Evolutionary conservation across 2,113 vertebrate genomes (phyloP), one percentile per base, ranked within the genome.

Genomic region (Poicephalus meyeri): DNA sequence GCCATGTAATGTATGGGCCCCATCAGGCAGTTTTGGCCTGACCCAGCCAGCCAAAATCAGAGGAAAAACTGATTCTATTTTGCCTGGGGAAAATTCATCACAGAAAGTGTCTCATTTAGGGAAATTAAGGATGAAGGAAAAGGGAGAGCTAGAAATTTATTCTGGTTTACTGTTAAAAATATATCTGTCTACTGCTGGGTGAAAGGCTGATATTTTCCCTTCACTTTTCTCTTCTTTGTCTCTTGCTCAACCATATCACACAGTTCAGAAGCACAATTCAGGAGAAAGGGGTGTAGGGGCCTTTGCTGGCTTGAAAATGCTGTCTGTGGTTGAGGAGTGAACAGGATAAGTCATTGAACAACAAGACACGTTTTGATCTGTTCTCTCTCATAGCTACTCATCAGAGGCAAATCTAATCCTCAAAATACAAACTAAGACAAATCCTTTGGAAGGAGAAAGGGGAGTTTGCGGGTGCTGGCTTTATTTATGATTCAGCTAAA

Each of bases 11-110:
- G 5, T 73, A 94, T 92, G 89, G 74, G 37, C 44, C 85, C 26
- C 53, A 14, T 71, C 88, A 88, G 69, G 63, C 60, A 66, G 76
- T 91, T 96, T 97, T 94, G 92, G 93, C 85, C 86, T 80, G 83
- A 95, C 95, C 41, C 55, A 97, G 86, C 80, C 86, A 97, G 95
- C 86, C 93, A 95, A 96, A 97, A 96, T 96, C 95, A 94, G 70
- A 95, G 94, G 95, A 97, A 95, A 97, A 97, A 91, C 88, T 95
- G 95, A 79, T 97, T 98, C 96, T 91, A 87, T 93, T 94, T 86
- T 94, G 92, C 96, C 81, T 97, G 96, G 94, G 93, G 95, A 97
- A 91, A 94, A 96, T 97, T 93, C 81, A 97, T 95, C 97, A 95
- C 52, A 79, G 88, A 89, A 95, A 94, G 78, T 96, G 91, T 82